Evolutionary conservation across 2,113 vertebrate species (phyloP), one percentile per base, ranked within the genome.

Genomic region (Trichechus manatus): DNA sequence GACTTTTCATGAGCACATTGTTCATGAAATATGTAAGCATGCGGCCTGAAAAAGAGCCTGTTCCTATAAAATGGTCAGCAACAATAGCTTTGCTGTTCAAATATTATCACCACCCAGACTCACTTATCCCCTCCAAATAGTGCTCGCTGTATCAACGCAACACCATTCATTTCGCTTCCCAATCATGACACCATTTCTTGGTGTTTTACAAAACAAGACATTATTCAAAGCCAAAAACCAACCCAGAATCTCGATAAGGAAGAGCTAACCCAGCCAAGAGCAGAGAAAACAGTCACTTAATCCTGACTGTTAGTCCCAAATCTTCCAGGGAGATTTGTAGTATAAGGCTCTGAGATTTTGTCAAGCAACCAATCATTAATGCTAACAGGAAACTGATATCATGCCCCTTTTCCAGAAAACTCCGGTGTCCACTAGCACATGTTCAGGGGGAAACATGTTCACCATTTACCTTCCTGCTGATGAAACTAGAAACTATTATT

Each of bases 171-270:
- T 97, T 86, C 56, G n/a, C 33, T 47, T 47, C 85, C 90, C 36
- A 36, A 91, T 89, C 82, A 87, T 80, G 74, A 89, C 95, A 89
- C 70, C 78, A 39, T 95, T 96, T 95, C 85, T 70, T 47, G 63
- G 85, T 87, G 56, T 95, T 96, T 97, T 96, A 92, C 56, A 94
- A 92, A 98, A 87, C 7, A 63, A 93, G 91, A 59, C 90, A 92
- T 97, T 96, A 96, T 97, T 96, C 96, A 97, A 95, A 97, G 90
- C 87, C 94, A 33, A 47, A 88, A 70, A 47, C 44, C 13, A 31
- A 93, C 63, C 64, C 0, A 0, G 93, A 96, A 95, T 96, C 85
- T 74, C 3, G 9, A 95, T 74, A 84, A 97, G 63, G 81, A 96
- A 78, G 63, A 44, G 36, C 64, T 81, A 80, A 42, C 75, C 72